phyloP scores from a whole-genome alignment of 2,797 vertebrate genomes.

The Loris lydekkerianus region DNA sequence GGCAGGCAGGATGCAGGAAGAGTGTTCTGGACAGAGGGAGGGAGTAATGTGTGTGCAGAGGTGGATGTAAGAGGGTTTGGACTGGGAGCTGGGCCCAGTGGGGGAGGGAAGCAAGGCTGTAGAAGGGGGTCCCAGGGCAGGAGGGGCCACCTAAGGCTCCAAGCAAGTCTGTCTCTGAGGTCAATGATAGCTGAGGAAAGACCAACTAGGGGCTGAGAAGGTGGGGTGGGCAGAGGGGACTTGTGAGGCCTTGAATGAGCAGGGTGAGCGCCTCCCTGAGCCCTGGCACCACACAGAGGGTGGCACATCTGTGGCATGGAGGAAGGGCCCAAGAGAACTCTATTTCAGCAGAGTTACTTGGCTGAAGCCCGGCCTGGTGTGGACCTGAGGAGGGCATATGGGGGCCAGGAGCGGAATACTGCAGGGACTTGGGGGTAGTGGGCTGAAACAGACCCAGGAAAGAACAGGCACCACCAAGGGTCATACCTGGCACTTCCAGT shows the following conservation, averaged over 20 bases:
- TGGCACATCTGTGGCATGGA: not conserved
- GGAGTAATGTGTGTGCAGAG: not conserved
- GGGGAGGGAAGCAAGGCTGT: not conserved
- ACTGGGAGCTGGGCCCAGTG: not conserved
- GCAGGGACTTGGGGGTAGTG: not conserved
- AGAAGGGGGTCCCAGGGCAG: not conserved
- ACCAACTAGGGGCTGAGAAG: accelerated
- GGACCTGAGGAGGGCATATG: not conserved
- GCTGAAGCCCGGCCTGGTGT: not conserved
- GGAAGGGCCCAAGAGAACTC: not conserved
- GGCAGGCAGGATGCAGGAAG: not conserved
- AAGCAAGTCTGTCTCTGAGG: not conserved
- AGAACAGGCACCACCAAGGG: accelerated
- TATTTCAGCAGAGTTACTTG: not conserved
- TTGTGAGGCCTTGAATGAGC: not conserved
- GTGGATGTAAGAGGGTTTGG: not conserved
- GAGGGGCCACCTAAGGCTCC: not conserved
- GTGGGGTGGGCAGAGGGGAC: not conserved
- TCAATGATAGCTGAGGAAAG: not conserved
- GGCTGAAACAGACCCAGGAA: not conserved
- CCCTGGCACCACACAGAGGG: not conserved
- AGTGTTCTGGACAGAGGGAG: not conserved
- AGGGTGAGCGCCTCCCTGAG: not conserved
- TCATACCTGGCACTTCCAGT: not conserved
- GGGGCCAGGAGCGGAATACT: too few species aligned